phyloP scores from a whole-genome alignment of 2,888 invertebrate genomes.

The Mamestra brassicae region DNA sequence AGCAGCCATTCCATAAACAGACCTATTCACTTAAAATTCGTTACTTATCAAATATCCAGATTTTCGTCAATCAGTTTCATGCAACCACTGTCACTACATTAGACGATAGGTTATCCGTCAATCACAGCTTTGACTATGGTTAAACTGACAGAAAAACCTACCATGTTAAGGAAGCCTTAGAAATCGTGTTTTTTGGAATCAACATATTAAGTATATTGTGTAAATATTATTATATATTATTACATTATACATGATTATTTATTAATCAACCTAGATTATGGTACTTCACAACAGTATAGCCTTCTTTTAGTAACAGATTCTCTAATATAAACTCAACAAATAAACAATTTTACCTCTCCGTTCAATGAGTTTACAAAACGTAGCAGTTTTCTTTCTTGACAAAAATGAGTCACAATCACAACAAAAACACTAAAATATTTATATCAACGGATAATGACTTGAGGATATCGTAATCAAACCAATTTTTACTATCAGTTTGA shows the following conservation, averaged over 20 bases:
- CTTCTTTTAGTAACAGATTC: background rate
- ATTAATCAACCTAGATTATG: background rate
- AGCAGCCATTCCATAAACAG: no score
- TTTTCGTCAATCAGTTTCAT: no score
- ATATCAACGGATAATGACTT: conserved; percentile 5
- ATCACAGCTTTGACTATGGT: no score
- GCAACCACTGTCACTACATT: no score
- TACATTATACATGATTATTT: no score
- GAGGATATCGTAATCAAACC: conserved; percentile 13
- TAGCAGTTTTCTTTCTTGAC: background rate
- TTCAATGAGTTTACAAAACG: background rate
- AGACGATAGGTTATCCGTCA: no score
- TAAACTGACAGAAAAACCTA: no score
- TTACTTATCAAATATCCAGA: no score
- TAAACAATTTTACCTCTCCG: no score
- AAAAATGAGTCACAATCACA: conserved; percentile 1
- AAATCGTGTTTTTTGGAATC: background rate
- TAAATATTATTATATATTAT: no score
- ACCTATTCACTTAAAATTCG: no score
- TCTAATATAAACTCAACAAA: no score
- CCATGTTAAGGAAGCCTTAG: background rate
- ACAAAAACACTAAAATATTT: background rate
- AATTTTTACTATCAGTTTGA: conserved; percentile 26
- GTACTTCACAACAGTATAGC: background rate
- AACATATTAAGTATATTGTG: background rate